These are phyloP conservation scores for Sinocyclocheilus grahami DNA, from an alignment of 2,113 vertebrate genomes.

Conservation along the genomic window DNA sequence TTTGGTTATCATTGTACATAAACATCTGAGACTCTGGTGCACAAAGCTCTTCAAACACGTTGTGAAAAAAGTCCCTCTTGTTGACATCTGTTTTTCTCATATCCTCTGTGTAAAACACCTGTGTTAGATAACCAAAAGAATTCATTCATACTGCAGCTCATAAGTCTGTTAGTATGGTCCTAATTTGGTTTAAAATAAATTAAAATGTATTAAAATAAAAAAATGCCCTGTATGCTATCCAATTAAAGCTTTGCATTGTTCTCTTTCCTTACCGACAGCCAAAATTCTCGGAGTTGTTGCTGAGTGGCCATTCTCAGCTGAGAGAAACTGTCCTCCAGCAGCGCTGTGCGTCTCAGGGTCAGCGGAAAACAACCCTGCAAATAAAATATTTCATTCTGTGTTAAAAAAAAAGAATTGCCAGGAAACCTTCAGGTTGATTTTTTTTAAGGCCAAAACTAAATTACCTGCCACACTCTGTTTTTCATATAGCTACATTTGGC, in stretches of 20 bases:
- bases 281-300: slow-evolving; percentile 59
- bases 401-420: not conserved
- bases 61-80: slow-evolving; percentile 74
- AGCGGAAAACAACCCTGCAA: slow-evolving; percentile 24
- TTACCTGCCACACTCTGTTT: not conserved
- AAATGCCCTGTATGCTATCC: not conserved
- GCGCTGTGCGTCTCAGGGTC: slow-evolving; percentile 61
- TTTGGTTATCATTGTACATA: slow-evolving; percentile 65
- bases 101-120: slow-evolving; percentile 78
- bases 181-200: not conserved
- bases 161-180: not conserved
- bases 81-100: slow-evolving; percentile 51
- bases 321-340: slow-evolving; percentile 70
- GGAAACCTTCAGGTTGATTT: not conserved
- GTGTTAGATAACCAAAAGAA: not conserved
- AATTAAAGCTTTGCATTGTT: not conserved
- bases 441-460: not conserved
- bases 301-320: slow-evolving; percentile 59
- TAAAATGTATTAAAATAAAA: not conserved
- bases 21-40: slow-evolving; percentile 71
- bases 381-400: not conserved
- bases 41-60: slow-evolving; percentile 73
- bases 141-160: not conserved
- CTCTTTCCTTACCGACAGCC: slow-evolving; percentile 47
- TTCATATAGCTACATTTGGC: slow-evolving; percentile 50